Conservation (phyloP, 2,797 vertebrate species). For the Lemur catta region DNA sequence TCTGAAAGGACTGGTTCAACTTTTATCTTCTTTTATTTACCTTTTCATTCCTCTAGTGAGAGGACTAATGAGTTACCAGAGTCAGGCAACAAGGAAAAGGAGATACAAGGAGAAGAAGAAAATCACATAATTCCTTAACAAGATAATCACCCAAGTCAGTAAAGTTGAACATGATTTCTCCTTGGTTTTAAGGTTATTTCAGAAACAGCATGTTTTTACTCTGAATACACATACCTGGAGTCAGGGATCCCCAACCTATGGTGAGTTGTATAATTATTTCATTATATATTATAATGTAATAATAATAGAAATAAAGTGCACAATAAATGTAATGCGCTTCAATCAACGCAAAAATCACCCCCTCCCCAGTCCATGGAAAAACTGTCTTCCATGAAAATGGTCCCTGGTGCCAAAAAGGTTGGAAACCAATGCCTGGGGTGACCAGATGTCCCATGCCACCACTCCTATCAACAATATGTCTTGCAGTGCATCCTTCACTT, state of each 20-base stretch:
- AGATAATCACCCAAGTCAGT: not conserved
- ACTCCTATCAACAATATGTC: not conserved
- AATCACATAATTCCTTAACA: not conserved
- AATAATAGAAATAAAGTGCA: too few relatives aligned
- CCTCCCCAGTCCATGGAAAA: too few relatives aligned
- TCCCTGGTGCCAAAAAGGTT: too few relatives aligned
- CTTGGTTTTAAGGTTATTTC: conserved; percentile 6
- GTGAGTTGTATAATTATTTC: too few relatives aligned
- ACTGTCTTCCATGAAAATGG: too few relatives aligned
- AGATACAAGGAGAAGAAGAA: not conserved
- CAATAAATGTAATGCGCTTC: too few relatives aligned
- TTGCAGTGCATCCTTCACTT: not conserved
- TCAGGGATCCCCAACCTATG: too few relatives aligned
- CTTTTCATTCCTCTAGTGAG: not conserved
- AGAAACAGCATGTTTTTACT: conserved; percentile 1
- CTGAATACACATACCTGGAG: not conserved
- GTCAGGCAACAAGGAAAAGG: not conserved
- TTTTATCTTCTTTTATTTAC: conserved; percentile 16
- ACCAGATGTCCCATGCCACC: not conserved
- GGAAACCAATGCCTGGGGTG: not conserved
- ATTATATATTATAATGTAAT: too few relatives aligned
- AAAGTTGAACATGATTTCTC: not conserved
- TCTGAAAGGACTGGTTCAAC: not conserved
- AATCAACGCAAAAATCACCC: too few relatives aligned
- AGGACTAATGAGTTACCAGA: not conserved